Base-by-base conservation (phyloP, 2,888 invertebrate species). In the Dynastes maya region DNA sequence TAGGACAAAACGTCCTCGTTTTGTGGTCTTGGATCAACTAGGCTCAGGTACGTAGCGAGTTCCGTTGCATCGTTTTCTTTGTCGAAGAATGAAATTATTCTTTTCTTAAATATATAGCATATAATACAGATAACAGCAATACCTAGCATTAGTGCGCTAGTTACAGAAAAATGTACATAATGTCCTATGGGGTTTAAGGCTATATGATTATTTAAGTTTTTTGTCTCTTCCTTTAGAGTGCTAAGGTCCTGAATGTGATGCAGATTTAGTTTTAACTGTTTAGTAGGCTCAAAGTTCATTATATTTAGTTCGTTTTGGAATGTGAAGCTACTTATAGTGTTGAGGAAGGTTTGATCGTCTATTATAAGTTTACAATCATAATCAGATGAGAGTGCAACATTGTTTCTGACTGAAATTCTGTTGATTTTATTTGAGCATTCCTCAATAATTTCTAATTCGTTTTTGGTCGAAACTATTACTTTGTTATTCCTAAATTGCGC, bases 1-100 rank as follows among this genome's bases (percentile, higher is more conserved):
- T 29, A 29, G 2, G 29, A 9, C 1, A 64, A 64, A 32, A 55
- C 37, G 72, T 72, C 72, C 61, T 55, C 72, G 55, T 72, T 72
- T 72, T 29, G 13, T 55, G 72, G 64, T 37, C n/a, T 64, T 0
- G 40, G 37, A 6, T 13, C 16, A 3, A 37, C 2, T 64, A 64
- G 37, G 2, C 2, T 64, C 0, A 37, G 49, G 3, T 22, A 37
- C 1, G 37, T 55, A 13, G 32, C 32, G 51, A 40, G 37, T 53
- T 58, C 29, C 27, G 37, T 61, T 32, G 9, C 67, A 6, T 68
- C 27, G 16, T 68, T 49, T 13, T 49, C 45, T 49, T 22, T 68
- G 6, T 0, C 1, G 2, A 53, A 68, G 6, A 45, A 67, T 8
- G 45, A 22, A 16, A 40, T 29, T 49, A 68, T n/a, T 22, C 45